Conservation (phyloP, 2,888 invertebrate species). For the Tuta absoluta region DNA sequence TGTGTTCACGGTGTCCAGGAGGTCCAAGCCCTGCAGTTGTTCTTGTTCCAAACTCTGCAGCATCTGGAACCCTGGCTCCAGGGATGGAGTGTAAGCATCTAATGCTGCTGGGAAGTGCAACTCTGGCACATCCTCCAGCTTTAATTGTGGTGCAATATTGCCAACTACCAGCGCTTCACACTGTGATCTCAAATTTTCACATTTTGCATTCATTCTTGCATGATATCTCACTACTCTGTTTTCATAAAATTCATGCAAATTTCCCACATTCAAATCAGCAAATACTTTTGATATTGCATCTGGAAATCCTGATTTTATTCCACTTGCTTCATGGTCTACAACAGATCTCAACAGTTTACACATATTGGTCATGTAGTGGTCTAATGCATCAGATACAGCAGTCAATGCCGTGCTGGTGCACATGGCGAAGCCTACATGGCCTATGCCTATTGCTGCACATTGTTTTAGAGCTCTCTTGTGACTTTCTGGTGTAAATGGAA, state of each 20-base stretch:
- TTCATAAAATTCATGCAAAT: constrained; percentile 71
- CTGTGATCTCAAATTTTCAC: constrained; percentile 55
- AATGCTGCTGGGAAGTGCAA: constrained; percentile 78
- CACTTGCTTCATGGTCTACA: constrained; percentile 69
- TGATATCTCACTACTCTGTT: constrained; percentile 67
- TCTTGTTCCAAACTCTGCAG: constrained; percentile 83
- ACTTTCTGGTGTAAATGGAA: constrained; percentile 73
- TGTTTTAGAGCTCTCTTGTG: constrained; percentile 70
- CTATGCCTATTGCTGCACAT: constrained; percentile 72
- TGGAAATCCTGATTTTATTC: constrained; percentile 67
- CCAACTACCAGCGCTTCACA: constrained; percentile 64
- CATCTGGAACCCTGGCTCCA: constrained; percentile 85
- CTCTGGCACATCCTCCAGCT: constrained; percentile 77
- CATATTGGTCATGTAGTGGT: constrained; percentile 69
- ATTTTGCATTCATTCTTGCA: constrained; percentile 60
- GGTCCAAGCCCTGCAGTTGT: constrained; percentile 70
- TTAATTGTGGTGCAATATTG: constrained; percentile 65
- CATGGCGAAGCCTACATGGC: constrained; percentile 66
- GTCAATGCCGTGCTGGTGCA: constrained; percentile 67
- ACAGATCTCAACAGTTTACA: constrained; percentile 68
- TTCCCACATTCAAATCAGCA: constrained; percentile 68
- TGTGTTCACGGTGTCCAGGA: constrained; percentile 63
- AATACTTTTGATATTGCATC: constrained; percentile 76
- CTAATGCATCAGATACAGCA: constrained; percentile 66
- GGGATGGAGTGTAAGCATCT: constrained; percentile 79